These are phyloP conservation scores for Tubulanus polymorphus DNA, from an alignment of 2,888 invertebrate species.

Conservation along the genomic window DNA sequence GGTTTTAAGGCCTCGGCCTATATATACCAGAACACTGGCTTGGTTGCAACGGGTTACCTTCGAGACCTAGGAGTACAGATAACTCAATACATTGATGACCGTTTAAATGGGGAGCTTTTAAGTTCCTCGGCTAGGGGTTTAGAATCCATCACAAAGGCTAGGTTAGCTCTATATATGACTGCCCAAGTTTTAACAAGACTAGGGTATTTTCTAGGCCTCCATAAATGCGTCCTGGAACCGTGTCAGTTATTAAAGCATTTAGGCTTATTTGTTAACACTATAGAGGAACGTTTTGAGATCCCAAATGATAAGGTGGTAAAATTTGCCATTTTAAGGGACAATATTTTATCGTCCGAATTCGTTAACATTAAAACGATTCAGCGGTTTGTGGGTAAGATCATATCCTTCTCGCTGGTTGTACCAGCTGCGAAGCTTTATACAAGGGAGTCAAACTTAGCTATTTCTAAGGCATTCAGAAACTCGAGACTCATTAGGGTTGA, in stretches of 20 bases:
- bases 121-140: background rate
- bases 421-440: conserved; percentile 8
- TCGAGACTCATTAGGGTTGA: background rate
- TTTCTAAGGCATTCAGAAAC: conserved; percentile 10
- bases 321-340: background rate
- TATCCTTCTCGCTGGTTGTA: conserved; percentile 6
- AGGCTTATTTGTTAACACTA: conserved; percentile 9
- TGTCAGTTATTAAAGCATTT: background rate
- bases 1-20: conserved; percentile 14
- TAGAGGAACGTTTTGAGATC: background rate
- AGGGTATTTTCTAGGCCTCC: conserved; percentile 11
- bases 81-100: conserved; percentile 15
- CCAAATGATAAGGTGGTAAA: conserved; percentile 1
- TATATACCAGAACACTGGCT: conserved; percentile 11
- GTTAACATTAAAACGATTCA: conserved; percentile 2
- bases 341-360: background rate
- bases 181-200: conserved; percentile 12
- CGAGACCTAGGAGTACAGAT: conserved; percentile 4
- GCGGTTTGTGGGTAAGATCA: conserved; percentile 2
- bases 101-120: conserved; percentile 6
- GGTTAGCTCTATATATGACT: too few species aligned
- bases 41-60: conserved; percentile 6
- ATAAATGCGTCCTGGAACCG: conserved; percentile 10
- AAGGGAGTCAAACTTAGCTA: conserved; percentile 3
- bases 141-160: too few species aligned